Conservation (phyloP, 2,797 vertebrate genomes). For the Bothrops alternatus region DNA sequence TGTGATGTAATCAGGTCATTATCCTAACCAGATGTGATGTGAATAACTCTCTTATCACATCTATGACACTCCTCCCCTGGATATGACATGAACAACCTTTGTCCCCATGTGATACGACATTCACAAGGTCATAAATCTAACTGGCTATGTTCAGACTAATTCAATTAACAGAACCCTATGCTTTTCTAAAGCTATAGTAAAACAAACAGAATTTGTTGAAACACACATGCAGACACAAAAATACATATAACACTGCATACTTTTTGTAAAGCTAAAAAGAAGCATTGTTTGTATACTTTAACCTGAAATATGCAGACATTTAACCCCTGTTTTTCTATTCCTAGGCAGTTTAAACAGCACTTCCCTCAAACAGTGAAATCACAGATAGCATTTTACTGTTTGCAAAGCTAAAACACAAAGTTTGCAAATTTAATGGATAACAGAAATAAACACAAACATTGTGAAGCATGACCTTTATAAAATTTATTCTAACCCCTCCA, state of each 20-base stretch:
- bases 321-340: background rate
- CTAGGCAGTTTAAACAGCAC: background rate
- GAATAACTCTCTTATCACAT: background rate
- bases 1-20: background rate
- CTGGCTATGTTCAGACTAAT: background rate
- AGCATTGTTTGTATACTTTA: too few relatives aligned
- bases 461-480: background rate
- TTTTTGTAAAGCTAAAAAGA: too few relatives aligned
- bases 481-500: background rate
- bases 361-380: background rate
- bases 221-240: background rate
- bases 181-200: background rate
- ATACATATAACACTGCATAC: too few relatives aligned
- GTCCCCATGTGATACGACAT: background rate
- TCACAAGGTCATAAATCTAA: background rate
- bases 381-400: background rate
- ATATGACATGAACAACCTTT: background rate
- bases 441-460: background rate
- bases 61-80: background rate
- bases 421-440: background rate
- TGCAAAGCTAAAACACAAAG: background rate
- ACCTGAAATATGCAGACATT: background rate
- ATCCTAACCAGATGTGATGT: background rate
- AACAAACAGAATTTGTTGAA: background rate
- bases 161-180: background rate